A percentile compares a stretch with the other conserved stretches of the same genome.
These are phyloP conservation scores for Addax nasomaculatus DNA, from an alignment of 2,113 vertebrate species.

Conservation along the genomic window DNA sequence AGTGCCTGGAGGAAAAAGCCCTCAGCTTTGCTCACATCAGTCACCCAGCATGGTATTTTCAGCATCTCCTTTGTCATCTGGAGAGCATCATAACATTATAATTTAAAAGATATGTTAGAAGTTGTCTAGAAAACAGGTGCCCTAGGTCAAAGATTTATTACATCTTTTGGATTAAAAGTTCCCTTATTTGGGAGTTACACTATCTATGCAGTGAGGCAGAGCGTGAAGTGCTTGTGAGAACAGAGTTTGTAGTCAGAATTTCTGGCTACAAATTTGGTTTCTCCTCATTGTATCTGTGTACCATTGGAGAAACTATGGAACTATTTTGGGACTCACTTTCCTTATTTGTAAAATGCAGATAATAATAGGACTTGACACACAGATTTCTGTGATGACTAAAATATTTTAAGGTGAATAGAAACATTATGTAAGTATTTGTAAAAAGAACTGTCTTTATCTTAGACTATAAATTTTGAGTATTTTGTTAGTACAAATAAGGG, in stretches of 20 bases:
- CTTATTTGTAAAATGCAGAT: neutral
- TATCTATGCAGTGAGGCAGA: rapidly evolving
- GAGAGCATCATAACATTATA: neutral
- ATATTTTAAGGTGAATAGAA: neutral
- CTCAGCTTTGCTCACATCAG: neutral
- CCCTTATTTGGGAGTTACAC: neutral
- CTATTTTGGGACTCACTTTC: neutral
- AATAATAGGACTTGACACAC: neutral
- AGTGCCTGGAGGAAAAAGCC: neutral
- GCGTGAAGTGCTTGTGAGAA: neutral
- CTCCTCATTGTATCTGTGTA: neutral
- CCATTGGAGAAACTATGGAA: neutral
- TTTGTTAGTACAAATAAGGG: neutral
- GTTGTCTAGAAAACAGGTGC: neutral
- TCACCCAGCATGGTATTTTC: neutral
- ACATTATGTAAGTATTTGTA: neutral
- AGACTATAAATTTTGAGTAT: neutral
- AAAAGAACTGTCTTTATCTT: neutral
- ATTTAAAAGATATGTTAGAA: neutral
- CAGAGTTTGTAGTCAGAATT: neutral
- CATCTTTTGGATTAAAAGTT: neutral
- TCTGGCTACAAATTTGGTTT: neutral
- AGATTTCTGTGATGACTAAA: neutral
- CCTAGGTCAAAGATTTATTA: neutral
- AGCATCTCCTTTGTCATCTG: neutral